Conservation (phyloP, 2,888 invertebrate genomes). For the Didymodactylos carnosus region DNA sequence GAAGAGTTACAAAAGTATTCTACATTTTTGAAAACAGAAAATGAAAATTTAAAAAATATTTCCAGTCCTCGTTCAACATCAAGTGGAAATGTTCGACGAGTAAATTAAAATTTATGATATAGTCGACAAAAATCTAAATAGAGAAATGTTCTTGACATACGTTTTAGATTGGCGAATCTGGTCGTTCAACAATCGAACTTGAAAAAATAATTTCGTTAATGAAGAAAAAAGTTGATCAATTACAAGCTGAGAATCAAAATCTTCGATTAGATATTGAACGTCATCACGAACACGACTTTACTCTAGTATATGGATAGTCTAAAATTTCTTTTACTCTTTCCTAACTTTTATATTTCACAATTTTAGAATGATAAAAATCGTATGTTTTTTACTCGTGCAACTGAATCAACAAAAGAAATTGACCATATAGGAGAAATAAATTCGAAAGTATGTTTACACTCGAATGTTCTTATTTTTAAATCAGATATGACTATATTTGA, state of each 20-base stretch:
- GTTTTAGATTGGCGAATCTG: conserved; percentile 39
- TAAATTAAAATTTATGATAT: too few species aligned
- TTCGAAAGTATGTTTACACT: not conserved
- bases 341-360: too few species aligned
- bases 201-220: conserved; percentile 46
- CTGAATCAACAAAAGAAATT: not conserved
- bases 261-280: not conserved
- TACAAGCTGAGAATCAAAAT: conserved; percentile 9
- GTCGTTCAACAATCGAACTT: conserved; percentile 41
- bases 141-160: too few species aligned
- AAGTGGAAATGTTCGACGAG: not conserved
- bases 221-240: conserved; percentile 46
- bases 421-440: not conserved
- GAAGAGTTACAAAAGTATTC: not conserved
- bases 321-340: too few species aligned
- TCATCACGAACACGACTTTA: too few species aligned
- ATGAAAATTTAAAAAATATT: not conserved
- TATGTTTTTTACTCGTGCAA: not conserved
- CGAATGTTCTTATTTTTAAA: too few species aligned
- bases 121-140: too few species aligned
- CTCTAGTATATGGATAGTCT: too few species aligned
- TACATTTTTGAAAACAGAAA: not conserved
- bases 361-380: not conserved
- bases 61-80: not conserved
- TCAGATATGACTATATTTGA: too few species aligned